Conservation (phyloP, 35 echinoderm and acorn worm species). For the Apostichopus parvimensis region DNA sequence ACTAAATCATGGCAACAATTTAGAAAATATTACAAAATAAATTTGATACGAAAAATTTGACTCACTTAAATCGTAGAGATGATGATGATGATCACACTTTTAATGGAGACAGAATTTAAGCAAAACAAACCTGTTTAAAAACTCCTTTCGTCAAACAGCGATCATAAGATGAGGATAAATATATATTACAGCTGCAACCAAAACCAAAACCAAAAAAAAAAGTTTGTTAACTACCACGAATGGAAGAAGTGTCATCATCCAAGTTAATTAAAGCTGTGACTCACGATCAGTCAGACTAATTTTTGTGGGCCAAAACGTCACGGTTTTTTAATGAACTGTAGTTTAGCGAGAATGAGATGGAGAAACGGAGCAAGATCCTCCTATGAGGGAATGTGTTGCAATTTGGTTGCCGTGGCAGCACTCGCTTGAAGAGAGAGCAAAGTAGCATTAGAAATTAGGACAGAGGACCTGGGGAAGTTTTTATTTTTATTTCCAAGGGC, state of each 20-base stretch:
- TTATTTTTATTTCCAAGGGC: too few relatives aligned
- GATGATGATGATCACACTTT: too few relatives aligned
- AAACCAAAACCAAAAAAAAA: too few relatives aligned
- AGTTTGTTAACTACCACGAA: not conserved
- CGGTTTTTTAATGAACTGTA: not conserved
- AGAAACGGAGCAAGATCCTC: not conserved
- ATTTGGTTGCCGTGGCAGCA: not conserved
- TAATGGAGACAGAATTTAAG: too few relatives aligned
- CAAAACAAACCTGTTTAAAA: too few relatives aligned
- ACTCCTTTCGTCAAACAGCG: too few relatives aligned
- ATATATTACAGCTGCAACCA: too few relatives aligned
- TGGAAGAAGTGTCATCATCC: slow-evolving; percentile 3
- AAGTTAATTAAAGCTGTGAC: slow-evolving; percentile 32
- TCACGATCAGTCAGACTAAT: slow-evolving; percentile 28
- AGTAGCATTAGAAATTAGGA: not conserved
- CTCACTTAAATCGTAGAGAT: too few relatives aligned
- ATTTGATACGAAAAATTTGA: too few relatives aligned
- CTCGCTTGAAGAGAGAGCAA: not conserved
- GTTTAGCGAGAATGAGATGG: not conserved
- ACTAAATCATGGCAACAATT: too few relatives aligned
- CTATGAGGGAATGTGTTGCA: not conserved
- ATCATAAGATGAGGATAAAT: too few relatives aligned
- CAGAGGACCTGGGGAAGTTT: not conserved
- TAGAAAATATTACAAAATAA: too few relatives aligned
- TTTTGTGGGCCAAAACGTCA: not conserved